A percentile compares a stretch with the other conserved stretches of the same genome.
These are phyloP conservation scores for Bactericera cockerelli DNA, from an alignment of 1,140 invertebrate genomes.

Conservation along the genomic window DNA sequence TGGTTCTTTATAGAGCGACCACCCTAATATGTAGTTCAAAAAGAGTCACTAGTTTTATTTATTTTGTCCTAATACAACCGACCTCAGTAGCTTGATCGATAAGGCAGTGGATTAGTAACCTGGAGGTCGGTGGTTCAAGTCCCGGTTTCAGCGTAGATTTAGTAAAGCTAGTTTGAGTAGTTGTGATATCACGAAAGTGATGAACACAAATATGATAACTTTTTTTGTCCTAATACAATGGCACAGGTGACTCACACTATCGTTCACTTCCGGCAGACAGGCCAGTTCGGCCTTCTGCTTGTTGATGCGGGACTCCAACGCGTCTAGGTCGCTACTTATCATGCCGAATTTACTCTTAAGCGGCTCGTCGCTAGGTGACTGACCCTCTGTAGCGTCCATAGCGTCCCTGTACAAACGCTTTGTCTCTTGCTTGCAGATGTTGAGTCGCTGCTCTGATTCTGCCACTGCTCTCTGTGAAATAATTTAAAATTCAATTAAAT, in stretches of 20 bases:
- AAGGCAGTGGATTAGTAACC: too few relatives aligned
- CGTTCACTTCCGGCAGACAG: slow-evolving; percentile 38
- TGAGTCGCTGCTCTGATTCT: background rate
- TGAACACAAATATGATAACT: too few relatives aligned
- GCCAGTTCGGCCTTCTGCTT: slow-evolving; percentile 45
- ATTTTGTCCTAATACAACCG: too few relatives aligned
- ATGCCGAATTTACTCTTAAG: slow-evolving; percentile 32
- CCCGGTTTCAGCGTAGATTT: too few relatives aligned
- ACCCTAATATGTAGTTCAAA: too few relatives aligned
- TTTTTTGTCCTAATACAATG: too few relatives aligned
- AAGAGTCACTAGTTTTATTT: too few relatives aligned
- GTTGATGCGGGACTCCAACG: slow-evolving; percentile 42
- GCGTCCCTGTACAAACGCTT: slow-evolving; percentile 20
- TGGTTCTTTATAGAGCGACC: too few relatives aligned
- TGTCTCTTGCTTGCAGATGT: slow-evolving; percentile 1
- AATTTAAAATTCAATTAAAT: background rate
- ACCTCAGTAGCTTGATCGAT: too few relatives aligned
- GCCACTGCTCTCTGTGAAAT: background rate
- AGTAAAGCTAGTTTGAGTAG: too few relatives aligned
- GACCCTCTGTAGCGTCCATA: slow-evolving; percentile 25
- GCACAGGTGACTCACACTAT: slow-evolving; percentile 19
- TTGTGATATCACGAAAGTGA: too few relatives aligned
- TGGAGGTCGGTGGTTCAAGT: too few relatives aligned
- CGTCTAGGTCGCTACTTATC: slow-evolving; percentile 37
- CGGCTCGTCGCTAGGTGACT: slow-evolving; percentile 33